phyloP scores from a whole-genome alignment of 2,113 vertebrate species.

The Passer montanus region DNA sequence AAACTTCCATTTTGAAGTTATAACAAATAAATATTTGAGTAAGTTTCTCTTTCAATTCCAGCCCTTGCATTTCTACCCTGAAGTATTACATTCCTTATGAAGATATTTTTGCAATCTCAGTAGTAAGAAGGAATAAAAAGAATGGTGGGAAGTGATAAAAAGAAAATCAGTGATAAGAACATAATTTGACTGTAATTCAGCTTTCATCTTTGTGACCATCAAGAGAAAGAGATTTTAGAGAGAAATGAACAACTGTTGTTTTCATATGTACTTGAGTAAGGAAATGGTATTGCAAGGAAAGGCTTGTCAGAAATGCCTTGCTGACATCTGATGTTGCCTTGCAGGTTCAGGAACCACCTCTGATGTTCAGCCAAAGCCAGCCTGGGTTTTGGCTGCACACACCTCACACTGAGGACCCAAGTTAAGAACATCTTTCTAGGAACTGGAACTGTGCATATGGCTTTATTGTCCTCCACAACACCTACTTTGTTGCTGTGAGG shows the following conservation, averaged over 20 bases:
- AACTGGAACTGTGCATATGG: not conserved
- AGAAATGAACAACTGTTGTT: conserved; percentile 50
- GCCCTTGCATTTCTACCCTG: not conserved
- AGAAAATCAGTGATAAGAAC: conserved; percentile 43
- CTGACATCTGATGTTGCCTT: not conserved
- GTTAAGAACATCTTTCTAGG: not conserved
- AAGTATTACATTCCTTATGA: conserved; percentile 33
- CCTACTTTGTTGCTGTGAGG: not conserved
- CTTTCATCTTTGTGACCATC: conserved; percentile 42
- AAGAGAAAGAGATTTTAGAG: conserved; percentile 20
- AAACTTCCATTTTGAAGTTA: conserved; percentile 21
- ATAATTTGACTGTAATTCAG: conserved; percentile 25
- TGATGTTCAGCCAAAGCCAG: conserved; percentile 28
- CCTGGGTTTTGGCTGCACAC: not conserved
- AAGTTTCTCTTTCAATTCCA: not conserved
- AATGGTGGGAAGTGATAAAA: conserved; percentile 32
- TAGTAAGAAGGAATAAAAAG: conserved; percentile 51
- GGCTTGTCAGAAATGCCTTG: conserved; percentile 33
- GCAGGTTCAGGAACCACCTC: conserved; percentile 25
- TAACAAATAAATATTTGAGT: not conserved
- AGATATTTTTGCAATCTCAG: conserved; percentile 4
- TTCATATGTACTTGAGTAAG: conserved; percentile 25
- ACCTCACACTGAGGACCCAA: not conserved
- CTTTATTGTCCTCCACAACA: not conserved
- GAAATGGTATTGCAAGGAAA: conserved; percentile 13